A percentile compares a stretch with the other conserved stretches of the same genome.
These are phyloP conservation scores for Gephyroberyx darwinii DNA, from an alignment of 2,797 vertebrate genomes.

Conservation along the genomic window DNA sequence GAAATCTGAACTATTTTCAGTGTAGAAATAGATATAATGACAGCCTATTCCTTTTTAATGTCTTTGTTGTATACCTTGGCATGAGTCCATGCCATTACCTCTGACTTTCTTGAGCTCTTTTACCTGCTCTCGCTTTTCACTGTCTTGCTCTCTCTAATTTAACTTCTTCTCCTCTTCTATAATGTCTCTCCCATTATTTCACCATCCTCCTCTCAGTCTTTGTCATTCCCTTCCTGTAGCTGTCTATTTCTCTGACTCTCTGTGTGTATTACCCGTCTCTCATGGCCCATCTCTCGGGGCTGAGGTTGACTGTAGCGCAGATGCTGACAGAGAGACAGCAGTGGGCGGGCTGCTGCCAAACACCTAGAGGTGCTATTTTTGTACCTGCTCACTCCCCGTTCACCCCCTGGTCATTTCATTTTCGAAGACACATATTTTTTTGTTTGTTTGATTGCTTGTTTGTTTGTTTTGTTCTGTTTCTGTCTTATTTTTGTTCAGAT, in stretches of 20 bases:
- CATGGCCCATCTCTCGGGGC: slow-evolving; percentile 44
- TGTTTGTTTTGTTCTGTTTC: too few species aligned
- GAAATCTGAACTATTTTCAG: slow-evolving; percentile 30
- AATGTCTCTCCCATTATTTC: slow-evolving; percentile 19
- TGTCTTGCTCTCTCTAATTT: background rate
- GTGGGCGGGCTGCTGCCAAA: slow-evolving; percentile 42
- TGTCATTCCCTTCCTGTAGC: background rate
- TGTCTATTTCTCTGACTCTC: slow-evolving; percentile 27
- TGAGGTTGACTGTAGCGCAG: slow-evolving; percentile 48
- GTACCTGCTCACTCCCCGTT: background rate
- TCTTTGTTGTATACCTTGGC: slow-evolving; percentile 27
- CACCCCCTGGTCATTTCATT: background rate
- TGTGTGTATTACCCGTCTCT: slow-evolving; percentile 31
- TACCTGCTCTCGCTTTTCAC: background rate
- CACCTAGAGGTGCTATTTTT: slow-evolving; percentile 30
- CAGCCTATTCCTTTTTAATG: slow-evolving; percentile 17
- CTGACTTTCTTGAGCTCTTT: background rate
- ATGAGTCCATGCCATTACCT: slow-evolving; percentile 1
- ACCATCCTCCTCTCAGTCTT: slow-evolving; percentile 2
- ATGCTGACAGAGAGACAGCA: slow-evolving; percentile 44
- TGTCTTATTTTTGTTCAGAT: too few species aligned
- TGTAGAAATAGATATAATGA: slow-evolving; percentile 56
- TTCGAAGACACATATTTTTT: background rate
- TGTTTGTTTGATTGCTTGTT: background rate
- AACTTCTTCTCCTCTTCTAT: background rate